Percentiles rank a stretch among this genome's conserved stretches.
Conservation (phyloP, 1,140 invertebrate species). For the Coenobita brevimanus region DNA sequence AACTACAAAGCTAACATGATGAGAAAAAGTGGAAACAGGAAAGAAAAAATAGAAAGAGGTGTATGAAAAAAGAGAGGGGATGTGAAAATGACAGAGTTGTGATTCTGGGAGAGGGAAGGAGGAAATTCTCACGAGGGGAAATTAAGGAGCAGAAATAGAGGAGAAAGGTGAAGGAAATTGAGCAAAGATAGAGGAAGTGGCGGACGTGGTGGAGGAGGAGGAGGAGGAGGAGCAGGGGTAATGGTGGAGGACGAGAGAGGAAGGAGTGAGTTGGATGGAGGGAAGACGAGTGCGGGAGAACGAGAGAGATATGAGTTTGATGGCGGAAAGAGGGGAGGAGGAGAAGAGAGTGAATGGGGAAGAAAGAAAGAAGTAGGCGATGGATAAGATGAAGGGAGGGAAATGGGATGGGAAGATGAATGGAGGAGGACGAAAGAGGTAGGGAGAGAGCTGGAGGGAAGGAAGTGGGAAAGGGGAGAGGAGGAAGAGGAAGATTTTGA, state of each 20-base stretch:
- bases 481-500: neutral
- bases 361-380: neutral
- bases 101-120: no score
- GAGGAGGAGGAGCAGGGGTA: neutral
- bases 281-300: neutral
- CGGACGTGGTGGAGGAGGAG: slow-evolving; percentile 10
- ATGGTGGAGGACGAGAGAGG: no score
- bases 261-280: no score
- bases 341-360: neutral
- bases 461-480: neutral
- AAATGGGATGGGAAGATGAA: neutral
- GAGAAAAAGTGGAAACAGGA: neutral
- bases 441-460: neutral
- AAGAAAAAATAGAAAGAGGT: neutral
- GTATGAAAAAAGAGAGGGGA: neutral
- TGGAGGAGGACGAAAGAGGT: slow-evolving; percentile 13
- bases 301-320: neutral
- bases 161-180: neutral
- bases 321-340: neutral
- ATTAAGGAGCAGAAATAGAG: neutral
- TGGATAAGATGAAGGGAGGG: neutral
- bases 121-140: no score
- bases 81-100: neutral
- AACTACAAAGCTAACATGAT: no score
- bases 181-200: no score